phyloP scores from a whole-genome alignment of 2,888 invertebrate genomes.

The Agrenia bidenticulata region DNA sequence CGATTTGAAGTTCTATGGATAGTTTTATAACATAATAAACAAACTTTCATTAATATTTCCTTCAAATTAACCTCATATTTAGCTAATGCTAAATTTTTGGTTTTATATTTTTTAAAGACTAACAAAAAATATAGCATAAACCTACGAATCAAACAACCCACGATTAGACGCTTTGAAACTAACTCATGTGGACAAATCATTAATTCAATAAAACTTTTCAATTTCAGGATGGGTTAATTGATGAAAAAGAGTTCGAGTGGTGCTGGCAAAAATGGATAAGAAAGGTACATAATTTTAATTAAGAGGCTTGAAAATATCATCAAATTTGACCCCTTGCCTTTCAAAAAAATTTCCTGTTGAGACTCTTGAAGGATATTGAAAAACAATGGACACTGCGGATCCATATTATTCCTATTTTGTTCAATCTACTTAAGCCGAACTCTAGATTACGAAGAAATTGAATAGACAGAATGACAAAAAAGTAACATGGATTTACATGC shows the following conservation, averaged over 20 bases:
- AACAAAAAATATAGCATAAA: not conserved
- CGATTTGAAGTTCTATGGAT: too few species aligned
- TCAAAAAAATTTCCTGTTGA: too few species aligned
- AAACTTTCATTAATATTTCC: too few species aligned
- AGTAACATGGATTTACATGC: too few species aligned
- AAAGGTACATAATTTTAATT: slow-evolving; percentile 63
- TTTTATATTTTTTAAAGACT: not conserved
- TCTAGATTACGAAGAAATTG: too few species aligned
- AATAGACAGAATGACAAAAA: too few species aligned
- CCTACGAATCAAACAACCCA: too few species aligned
- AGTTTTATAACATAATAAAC: too few species aligned
- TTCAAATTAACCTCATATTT: too few species aligned
- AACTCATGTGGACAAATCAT: not conserved
- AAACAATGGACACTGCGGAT: not conserved
- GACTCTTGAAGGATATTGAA: not conserved
- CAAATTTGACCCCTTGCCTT: not conserved
- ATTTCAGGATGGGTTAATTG: slow-evolving; percentile 60
- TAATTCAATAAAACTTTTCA: slow-evolving; percentile 7
- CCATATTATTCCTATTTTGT: too few species aligned
- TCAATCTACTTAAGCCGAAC: too few species aligned
- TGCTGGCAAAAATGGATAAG: slow-evolving; percentile 93
- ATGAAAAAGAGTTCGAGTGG: slow-evolving; percentile 77
- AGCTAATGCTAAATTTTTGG: not conserved
- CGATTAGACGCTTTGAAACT: not conserved
- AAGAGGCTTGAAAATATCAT: not conserved